Evolutionary conservation across 2,113 vertebrate genomes (phyloP).

Genomic region (Struthidea cinerea): DNA sequence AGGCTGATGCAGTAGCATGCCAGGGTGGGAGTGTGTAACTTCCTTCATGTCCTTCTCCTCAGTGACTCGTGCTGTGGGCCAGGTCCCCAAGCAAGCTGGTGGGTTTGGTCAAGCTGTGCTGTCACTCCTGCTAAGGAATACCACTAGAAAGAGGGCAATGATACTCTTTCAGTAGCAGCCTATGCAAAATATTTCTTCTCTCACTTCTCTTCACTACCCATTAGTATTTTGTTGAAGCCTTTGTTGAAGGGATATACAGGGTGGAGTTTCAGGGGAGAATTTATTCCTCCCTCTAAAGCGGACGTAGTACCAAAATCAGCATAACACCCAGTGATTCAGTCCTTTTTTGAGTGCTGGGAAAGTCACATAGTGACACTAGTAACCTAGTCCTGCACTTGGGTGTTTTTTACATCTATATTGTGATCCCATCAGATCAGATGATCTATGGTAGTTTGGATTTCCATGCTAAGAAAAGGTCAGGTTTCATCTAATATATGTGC

Average conservation of each 20-base stretch:
- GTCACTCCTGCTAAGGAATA: not conserved
- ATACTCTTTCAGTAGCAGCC: not conserved
- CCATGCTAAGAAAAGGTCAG: not conserved
- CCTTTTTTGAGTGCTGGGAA: not conserved
- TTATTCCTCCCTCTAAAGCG: not conserved
- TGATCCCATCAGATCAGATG: not conserved
- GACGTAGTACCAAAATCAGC: not conserved
- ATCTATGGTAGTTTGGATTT: not conserved
- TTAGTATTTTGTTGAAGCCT: not conserved
- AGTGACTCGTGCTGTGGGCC: not conserved
- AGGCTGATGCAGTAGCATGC: rapidly evolving
- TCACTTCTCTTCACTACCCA: not conserved
- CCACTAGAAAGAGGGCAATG: not conserved
- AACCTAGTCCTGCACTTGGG: not conserved
- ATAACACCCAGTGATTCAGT: not conserved
- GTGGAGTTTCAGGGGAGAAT: not conserved
- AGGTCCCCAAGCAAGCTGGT: not conserved
- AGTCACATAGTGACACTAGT: not conserved
- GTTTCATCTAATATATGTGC: not conserved
- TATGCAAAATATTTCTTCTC: not conserved
- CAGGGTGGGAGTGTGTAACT: rapidly evolving
- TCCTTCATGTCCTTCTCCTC: not conserved
- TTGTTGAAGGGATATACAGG: not conserved
- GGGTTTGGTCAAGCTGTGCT: not conserved
- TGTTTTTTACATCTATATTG: not conserved